A percentile compares a stretch with the other conserved stretches of the same genome.
Conservation (phyloP, 2,888 invertebrate species). For the Cataglyphis albicans region DNA sequence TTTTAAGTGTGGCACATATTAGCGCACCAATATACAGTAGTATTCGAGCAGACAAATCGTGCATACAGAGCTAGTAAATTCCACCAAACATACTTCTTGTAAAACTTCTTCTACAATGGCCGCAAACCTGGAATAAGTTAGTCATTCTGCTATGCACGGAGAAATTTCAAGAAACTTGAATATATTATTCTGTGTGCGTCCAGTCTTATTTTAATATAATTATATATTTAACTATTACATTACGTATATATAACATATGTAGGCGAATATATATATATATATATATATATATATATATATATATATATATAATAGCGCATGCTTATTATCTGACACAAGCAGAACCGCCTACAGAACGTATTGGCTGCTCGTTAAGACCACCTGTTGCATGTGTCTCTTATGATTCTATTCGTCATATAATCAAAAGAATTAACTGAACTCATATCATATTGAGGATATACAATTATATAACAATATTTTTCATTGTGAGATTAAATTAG, state of each 20-base stretch:
- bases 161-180: background rate
- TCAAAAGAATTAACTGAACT: background rate
- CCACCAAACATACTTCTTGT: constrained; percentile 77
- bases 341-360: background rate
- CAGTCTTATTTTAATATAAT: background rate
- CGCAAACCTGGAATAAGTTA: constrained; percentile 69
- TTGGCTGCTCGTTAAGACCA: background rate
- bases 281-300: too few relatives aligned
- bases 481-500: constrained; percentile 4
- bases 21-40: constrained; percentile 77
- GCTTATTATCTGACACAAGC: background rate
- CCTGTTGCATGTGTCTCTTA: constrained; percentile 24
- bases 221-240: background rate
- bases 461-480: background rate
- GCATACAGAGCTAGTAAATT: constrained; percentile 78
- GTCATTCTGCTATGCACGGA: background rate
- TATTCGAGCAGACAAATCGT: constrained; percentile 80
- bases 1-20: background rate
- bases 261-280: background rate
- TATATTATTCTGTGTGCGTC: background rate
- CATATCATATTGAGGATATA: background rate
- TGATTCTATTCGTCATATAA: background rate
- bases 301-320: background rate
- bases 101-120: constrained; percentile 72
- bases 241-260: background rate